Evolutionary conservation across 2,113 vertebrate species (phyloP).

Genomic region (Panthera leo): DNA sequence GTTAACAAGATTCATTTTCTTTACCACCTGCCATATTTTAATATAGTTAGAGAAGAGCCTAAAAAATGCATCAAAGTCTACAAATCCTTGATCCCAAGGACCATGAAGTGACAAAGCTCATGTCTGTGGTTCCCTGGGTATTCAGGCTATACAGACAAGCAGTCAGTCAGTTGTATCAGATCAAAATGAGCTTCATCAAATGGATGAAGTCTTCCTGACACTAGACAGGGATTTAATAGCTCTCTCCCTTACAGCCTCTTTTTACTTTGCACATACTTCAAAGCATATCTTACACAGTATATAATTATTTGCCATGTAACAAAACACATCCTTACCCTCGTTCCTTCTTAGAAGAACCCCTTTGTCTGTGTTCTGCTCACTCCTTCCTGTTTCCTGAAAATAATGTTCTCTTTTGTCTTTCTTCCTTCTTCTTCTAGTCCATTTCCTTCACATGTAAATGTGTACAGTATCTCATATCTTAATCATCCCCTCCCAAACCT

Average conservation of each 20-base stretch:
- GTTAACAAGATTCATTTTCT: background rate
- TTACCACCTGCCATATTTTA: background rate
- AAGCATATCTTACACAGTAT: background rate
- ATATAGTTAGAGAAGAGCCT: background rate
- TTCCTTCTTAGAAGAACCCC: background rate
- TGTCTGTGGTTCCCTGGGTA: background rate
- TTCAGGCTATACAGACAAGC: background rate
- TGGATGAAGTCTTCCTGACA: background rate
- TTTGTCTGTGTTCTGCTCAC: background rate
- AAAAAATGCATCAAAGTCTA: background rate
- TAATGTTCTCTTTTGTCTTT: background rate
- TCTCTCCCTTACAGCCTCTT: background rate
- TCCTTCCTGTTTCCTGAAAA: background rate
- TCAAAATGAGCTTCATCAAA: background rate
- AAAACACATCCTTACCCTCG: background rate
- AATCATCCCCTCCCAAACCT: background rate
- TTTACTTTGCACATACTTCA: background rate
- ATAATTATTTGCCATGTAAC: background rate
- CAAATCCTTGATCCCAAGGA: slow-evolving; percentile 24
- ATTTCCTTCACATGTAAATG: background rate
- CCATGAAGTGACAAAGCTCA: background rate
- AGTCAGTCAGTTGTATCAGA: background rate
- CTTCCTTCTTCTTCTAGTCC: background rate
- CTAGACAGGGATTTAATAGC: background rate
- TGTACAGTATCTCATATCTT: background rate